Conservation (phyloP, 2,113 vertebrate genomes). For the Pluvianellus socialis region DNA sequence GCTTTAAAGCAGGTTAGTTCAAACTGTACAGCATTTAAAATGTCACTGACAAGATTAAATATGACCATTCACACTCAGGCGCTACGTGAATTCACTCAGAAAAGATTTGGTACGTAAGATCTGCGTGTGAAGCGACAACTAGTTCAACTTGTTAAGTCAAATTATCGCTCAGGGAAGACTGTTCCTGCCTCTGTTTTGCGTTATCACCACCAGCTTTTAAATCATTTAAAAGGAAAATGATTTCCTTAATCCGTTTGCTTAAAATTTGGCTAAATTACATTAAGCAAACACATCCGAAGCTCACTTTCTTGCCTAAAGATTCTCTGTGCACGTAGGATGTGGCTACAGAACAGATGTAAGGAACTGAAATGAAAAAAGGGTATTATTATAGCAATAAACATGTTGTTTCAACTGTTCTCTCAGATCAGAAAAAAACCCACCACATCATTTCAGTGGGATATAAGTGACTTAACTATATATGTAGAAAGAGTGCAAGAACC, state of each 20-base stretch:
- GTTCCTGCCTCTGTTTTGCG: background rate
- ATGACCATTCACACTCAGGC: conserved; percentile 5
- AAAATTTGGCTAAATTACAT: background rate
- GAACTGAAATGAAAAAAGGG: background rate
- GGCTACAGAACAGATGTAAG: background rate
- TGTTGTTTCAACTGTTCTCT: background rate
- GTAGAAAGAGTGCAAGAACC: conserved; percentile 23
- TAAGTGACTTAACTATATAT: background rate
- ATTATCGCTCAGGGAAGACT: background rate
- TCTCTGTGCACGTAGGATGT: background rate
- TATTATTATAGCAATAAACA: background rate
- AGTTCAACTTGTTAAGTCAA: background rate
- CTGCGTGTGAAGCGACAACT: background rate
- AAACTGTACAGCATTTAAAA: conserved; percentile 55
- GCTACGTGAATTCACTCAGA: background rate
- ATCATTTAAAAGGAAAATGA: background rate
- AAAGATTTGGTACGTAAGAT: background rate
- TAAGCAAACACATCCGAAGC: background rate
- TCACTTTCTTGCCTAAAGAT: background rate
- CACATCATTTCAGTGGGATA: background rate
- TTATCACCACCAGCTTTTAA: background rate
- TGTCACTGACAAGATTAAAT: conserved; percentile 45
- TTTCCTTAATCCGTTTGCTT: background rate
- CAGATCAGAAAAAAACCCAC: background rate
- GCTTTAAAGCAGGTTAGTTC: conserved; percentile 54